Percentiles rank a stretch among this genome's conserved stretches.
These are phyloP conservation scores for Melanotus villosus DNA, from an alignment of 2,888 invertebrate species.

Conservation along the genomic window DNA sequence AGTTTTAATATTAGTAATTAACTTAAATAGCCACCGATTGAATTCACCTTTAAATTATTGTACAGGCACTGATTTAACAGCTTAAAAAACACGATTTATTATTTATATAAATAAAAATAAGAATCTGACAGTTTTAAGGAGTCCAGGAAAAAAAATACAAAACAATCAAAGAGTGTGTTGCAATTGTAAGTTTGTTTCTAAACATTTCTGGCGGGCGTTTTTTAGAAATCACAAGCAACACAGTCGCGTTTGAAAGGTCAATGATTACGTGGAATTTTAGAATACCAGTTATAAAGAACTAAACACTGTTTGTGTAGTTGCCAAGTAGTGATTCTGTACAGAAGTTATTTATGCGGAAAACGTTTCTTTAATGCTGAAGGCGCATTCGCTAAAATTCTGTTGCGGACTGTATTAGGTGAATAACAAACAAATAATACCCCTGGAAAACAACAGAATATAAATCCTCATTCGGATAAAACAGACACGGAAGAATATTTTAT, in stretches of 20 bases:
- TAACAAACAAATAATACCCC: no score
- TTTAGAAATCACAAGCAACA: conserved; percentile 16
- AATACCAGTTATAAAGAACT: conserved; percentile 22
- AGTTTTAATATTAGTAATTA: no score
- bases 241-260: conserved; percentile 23
- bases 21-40: no score
- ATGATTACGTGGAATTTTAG: conserved; percentile 28
- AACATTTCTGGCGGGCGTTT: conserved; percentile 14
- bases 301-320: conserved; percentile 15
- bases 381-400: conserved; percentile 15
- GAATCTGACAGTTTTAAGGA: no score
- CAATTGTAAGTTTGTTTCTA: conserved; percentile 1
- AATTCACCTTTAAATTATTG: no score
- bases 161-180: no score
- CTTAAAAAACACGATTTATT: no score
- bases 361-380: conserved; percentile 9
- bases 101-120: no score
- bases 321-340: conserved; percentile 25
- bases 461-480: no score
- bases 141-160: not conserved
- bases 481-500: no score
- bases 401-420: conserved; percentile 4
- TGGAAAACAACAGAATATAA: no score
- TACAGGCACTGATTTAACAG: no score
- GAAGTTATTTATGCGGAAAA: conserved; percentile 26